A percentile compares a stretch with the other conserved stretches of the same genome.
Conservation (phyloP, 2,113 vertebrate genomes). For the Seriola rivoliana region DNA sequence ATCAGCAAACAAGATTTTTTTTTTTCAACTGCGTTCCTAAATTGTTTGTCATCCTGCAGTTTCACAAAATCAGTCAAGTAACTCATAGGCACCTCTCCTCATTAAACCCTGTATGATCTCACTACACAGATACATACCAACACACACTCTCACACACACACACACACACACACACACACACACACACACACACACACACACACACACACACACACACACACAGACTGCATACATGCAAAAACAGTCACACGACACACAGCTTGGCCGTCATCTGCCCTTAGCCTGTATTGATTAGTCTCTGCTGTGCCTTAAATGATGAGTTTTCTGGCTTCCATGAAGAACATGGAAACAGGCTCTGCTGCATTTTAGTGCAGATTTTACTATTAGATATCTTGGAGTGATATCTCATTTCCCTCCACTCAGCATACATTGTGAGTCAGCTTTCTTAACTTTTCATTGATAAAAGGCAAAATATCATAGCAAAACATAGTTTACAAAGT, state of each 20-base stretch:
- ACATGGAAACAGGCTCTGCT: conserved; percentile 17
- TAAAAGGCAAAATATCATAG: conserved; percentile 67
- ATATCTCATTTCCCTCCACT: conserved; percentile 21
- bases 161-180: conserved; percentile 35
- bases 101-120: conserved; percentile 19
- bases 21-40: conserved; percentile 12
- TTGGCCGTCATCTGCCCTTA: conserved; percentile 1
- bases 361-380: conserved; percentile 48
- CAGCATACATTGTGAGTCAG: conserved; percentile 5
- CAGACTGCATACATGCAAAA: conserved; percentile 38
- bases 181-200: conserved; percentile 34
- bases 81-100: conserved; percentile 27
- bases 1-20: conserved; percentile 49
- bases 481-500: conserved; percentile 60
- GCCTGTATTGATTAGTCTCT: conserved; percentile 41
- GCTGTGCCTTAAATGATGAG: conserved; percentile 18
- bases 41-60: conserved; percentile 47
- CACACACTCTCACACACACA: conserved; percentile 27
- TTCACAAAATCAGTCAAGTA: conserved; percentile 40
- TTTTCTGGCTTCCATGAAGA: conserved; percentile 43
- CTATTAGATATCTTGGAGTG: not conserved
- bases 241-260: conserved; percentile 17
- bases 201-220: conserved; percentile 29
- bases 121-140: conserved; percentile 20
- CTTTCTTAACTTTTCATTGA: conserved; percentile 28